A percentile compares a stretch with the other conserved stretches of the same genome.
phyloP scores from a whole-genome alignment of 2,797 vertebrate species.

The Tamandua tetradactyla region DNA sequence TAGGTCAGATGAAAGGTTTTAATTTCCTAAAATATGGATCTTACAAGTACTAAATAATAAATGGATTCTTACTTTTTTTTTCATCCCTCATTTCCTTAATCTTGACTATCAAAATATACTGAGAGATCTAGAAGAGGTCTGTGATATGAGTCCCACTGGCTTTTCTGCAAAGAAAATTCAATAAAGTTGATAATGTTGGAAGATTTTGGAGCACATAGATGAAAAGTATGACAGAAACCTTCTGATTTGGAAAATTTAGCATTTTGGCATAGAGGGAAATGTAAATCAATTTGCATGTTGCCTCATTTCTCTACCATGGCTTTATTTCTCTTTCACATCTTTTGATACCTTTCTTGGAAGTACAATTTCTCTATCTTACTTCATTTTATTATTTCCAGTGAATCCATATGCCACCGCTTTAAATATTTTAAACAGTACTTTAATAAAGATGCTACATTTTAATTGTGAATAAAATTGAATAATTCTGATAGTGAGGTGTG shows the following conservation, averaged over 20 bases:
- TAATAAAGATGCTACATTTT: constrained; percentile 1
- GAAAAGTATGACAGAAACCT: background rate
- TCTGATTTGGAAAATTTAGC: constrained; percentile 45
- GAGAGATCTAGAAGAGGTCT: background rate
- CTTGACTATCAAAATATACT: background rate
- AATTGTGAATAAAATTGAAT: constrained; percentile 26
- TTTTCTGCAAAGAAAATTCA: constrained; percentile 40
- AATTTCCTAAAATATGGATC: constrained; percentile 14
- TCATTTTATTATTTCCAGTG: constrained; percentile 41
- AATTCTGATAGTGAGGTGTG: background rate
- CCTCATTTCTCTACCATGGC: background rate
- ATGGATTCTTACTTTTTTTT: constrained; percentile 7
- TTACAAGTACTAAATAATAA: background rate
- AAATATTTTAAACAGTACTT: background rate
- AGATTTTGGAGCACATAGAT: background rate
- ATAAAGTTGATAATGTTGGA: background rate
- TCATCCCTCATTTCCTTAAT: background rate
- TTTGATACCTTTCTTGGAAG: constrained; percentile 23
- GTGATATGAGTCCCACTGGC: background rate
- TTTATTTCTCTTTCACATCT: constrained; percentile 41
- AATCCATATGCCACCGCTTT: background rate
- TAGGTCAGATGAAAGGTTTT: constrained; percentile 17
- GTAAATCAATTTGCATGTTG: background rate
- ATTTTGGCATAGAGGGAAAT: background rate
- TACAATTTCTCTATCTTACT: background rate